Conservation (phyloP, 2,113 vertebrate genomes). For the Eupsittula cactorum region DNA sequence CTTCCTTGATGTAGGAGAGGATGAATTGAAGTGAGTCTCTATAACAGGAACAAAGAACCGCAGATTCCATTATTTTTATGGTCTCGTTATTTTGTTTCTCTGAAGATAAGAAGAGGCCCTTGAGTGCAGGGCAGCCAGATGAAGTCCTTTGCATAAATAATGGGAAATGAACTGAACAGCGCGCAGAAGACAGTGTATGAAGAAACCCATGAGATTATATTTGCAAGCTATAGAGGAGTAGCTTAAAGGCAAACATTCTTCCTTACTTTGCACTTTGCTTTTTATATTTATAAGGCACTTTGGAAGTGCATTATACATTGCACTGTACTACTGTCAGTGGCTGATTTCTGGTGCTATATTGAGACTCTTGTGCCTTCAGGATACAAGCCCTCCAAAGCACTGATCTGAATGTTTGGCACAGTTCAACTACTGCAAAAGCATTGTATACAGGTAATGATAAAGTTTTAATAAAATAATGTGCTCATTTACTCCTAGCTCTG, state of each 20-base stretch:
- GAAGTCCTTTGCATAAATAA: background rate
- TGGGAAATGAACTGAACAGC: background rate
- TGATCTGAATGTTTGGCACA: slow-evolving; percentile 17
- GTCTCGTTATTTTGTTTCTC: background rate
- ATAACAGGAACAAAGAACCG: background rate
- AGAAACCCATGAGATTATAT: background rate
- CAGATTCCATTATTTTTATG: background rate
- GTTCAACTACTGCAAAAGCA: slow-evolving; percentile 14
- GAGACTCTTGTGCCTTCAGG: slow-evolving; percentile 24
- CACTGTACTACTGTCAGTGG: background rate
- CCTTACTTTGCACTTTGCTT: background rate
- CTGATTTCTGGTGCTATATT: slow-evolving; percentile 18
- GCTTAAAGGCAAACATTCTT: background rate
- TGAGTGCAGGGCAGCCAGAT: background rate
- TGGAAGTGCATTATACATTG: background rate
- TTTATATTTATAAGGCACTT: slow-evolving; percentile 38
- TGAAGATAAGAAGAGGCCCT: background rate
- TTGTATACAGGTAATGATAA: background rate
- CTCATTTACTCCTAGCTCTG: slow-evolving; percentile 10
- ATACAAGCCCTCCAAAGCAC: background rate
- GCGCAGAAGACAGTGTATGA: background rate
- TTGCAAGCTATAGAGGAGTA: background rate
- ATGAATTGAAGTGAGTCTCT: background rate
- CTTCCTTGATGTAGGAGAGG: background rate
- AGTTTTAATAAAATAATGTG: slow-evolving; percentile 19